phyloP scores from a whole-genome alignment of 2,888 invertebrate species.

The Oegoconia quadripuncta region DNA sequence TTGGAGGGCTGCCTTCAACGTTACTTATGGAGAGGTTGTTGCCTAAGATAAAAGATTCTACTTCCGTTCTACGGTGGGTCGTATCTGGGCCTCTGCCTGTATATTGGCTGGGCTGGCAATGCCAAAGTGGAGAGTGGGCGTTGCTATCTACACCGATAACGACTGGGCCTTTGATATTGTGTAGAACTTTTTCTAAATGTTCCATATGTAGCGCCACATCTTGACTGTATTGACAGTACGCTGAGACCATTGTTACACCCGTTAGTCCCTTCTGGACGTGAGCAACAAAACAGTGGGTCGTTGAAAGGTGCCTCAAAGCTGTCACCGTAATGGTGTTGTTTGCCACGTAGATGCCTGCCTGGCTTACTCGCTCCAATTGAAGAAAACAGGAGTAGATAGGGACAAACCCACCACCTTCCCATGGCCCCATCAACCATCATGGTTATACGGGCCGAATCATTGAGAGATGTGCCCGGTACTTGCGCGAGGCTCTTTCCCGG shows the following conservation, averaged over 20 bases:
- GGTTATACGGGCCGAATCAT: too few species aligned
- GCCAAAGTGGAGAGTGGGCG: conserved; percentile 18
- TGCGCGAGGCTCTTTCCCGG: too few species aligned
- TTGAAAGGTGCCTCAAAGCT: conserved; percentile 3
- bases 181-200: conserved; percentile 1
- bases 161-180: not conserved
- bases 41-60: not conserved
- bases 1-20: not conserved
- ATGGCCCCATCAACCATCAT: too few species aligned
- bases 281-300: conserved; percentile 4
- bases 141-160: conserved; percentile 13
- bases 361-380: too few species aligned
- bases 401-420: too few species aligned
- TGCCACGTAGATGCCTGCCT: conserved; percentile 10
- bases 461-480: too few species aligned
- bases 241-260: conserved; percentile 6
- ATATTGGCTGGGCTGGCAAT: conserved; percentile 5
- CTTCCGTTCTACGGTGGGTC: not conserved
- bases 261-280: not conserved
- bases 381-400: too few species aligned
- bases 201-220: conserved; percentile 5
- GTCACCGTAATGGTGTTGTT: not conserved
- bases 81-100: not conserved
- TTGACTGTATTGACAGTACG: conserved; percentile 18
- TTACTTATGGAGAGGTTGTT: not conserved